phyloP scores from a whole-genome alignment of 2,797 vertebrate species.

The Pipistrellus nathusii region DNA sequence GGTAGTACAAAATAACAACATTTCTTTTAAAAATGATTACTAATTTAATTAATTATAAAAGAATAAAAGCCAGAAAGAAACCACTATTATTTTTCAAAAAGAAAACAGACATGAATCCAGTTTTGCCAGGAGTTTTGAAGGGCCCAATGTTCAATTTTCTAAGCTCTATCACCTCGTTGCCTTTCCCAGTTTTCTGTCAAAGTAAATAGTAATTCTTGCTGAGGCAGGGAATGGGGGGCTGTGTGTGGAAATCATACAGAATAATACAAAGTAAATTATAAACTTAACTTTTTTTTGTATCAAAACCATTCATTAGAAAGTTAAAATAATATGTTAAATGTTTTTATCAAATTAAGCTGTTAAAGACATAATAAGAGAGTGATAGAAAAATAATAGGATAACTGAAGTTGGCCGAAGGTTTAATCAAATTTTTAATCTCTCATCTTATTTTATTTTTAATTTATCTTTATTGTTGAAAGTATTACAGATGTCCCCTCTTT shows the following conservation, averaged over 20 bases:
- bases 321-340: neutral
- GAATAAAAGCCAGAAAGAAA: neutral
- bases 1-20: neutral
- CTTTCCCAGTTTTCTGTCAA: conserved; percentile 69
- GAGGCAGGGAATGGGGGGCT: neutral
- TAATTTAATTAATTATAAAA: conserved; percentile 53
- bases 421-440: neutral
- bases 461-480: too few relatives aligned
- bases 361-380: neutral
- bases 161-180: conserved; percentile 38
- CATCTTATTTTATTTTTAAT: too few relatives aligned
- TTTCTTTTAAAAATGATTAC: conserved; percentile 26
- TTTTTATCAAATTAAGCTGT: neutral
- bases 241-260: neutral
- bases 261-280: neutral
- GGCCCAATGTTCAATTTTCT: conserved; percentile 53
- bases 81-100: conserved; percentile 21
- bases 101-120: conserved; percentile 51
- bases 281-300: conserved; percentile 1
- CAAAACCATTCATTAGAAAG: neutral
- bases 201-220: conserved; percentile 24
- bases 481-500: too few relatives aligned
- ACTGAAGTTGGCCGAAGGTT: neutral
- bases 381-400: neutral
- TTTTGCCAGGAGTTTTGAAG: conserved; percentile 61